phyloP scores from a whole-genome alignment of 2,113 vertebrate species.

The Romanogobio albipinnatus region DNA sequence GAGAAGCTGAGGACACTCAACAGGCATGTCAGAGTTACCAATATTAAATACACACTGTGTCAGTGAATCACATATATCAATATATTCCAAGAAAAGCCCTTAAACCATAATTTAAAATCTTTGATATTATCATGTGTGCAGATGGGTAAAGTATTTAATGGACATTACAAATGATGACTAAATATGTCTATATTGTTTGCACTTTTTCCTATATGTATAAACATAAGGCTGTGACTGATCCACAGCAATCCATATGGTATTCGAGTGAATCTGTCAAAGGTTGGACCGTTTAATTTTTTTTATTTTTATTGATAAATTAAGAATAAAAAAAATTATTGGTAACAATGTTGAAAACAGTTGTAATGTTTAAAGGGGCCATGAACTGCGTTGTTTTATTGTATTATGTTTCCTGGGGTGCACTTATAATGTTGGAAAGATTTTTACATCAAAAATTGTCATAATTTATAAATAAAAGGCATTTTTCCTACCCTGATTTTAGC shows the following conservation, averaged over 20 bases:
- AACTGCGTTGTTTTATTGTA: no score
- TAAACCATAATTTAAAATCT: background rate
- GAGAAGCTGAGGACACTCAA: conserved; percentile 18
- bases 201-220: background rate
- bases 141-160: no score
- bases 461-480: no score
- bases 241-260: background rate
- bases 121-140: no score
- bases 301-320: no score
- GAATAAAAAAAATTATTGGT: no score
- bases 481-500: no score
- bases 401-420: no score
- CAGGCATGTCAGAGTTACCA: conserved; percentile 19
- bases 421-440: no score
- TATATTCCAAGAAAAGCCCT: background rate
- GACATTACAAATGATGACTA: background rate
- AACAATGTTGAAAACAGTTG: background rate
- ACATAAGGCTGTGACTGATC: background rate
- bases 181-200: background rate
- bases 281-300: no score
- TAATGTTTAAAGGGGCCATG: background rate
- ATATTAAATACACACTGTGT: background rate
- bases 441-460: no score
- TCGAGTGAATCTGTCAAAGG: background rate
- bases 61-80: background rate